Evolutionary conservation across 2,888 invertebrate species (phyloP).

Genomic region (Tetropium fuscum): DNA sequence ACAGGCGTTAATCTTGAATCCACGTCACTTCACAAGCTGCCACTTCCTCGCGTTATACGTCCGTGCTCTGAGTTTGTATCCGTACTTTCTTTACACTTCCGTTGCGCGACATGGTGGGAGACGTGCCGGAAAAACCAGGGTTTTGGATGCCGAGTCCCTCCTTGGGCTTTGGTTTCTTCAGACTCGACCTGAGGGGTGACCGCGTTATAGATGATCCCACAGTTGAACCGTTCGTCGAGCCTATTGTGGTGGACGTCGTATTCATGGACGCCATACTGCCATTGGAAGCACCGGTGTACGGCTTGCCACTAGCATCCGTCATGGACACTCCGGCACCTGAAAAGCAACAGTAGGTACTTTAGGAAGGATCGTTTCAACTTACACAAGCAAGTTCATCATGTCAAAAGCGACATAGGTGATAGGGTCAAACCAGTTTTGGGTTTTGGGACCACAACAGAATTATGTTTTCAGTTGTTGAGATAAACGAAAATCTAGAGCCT

Average conservation of each 20-base stretch:
- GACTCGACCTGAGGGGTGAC: conserved; percentile 81
- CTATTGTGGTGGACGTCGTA: conserved; percentile 77
- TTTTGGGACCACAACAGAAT: no score
- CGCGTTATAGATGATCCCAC: conserved; percentile 66
- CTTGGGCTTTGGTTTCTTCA: conserved; percentile 75
- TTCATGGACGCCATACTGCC: conserved; percentile 81
- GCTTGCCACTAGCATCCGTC: conserved; percentile 89
- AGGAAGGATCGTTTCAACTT: no score
- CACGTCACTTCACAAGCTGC: neutral
- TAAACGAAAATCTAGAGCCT: no score
- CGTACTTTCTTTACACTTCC: conserved; percentile 92
- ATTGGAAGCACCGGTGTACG: conserved; percentile 71
- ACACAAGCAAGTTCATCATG: no score
- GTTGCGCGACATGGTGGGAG: conserved; percentile 85
- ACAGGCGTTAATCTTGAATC: conserved; percentile 11
- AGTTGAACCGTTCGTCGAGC: conserved; percentile 70
- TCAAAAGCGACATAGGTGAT: no score
- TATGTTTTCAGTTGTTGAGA: no score
- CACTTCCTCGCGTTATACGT: conserved; percentile 74
- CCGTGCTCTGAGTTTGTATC: conserved; percentile 92
- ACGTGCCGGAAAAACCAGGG: conserved; percentile 86
- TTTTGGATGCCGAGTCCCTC: conserved; percentile 87
- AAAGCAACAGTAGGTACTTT: no score
- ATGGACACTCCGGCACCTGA: conserved; percentile 74
- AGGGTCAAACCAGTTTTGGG: no score